phyloP scores from a whole-genome alignment of 2,888 invertebrate species.

The Cryptophagus acutangulus region DNA sequence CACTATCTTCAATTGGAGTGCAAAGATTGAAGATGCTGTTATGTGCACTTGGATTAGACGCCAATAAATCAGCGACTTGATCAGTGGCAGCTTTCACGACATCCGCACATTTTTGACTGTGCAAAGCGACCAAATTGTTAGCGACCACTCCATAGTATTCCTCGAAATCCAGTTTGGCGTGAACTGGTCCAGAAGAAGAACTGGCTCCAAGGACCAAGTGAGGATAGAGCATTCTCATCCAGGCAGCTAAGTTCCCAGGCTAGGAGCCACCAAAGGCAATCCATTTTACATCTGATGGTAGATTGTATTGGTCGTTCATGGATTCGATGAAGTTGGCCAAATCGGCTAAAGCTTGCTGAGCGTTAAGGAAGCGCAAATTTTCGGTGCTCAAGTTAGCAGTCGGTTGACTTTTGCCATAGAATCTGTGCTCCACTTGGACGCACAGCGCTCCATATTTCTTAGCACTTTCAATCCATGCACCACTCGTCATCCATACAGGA shows the following conservation, averaged over 20 bases:
- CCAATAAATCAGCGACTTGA: slow-evolving; percentile 5
- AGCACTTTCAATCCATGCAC: slow-evolving; percentile 12
- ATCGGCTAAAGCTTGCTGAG: slow-evolving; percentile 77
- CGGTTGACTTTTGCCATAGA: slow-evolving; percentile 16
- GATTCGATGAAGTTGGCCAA: slow-evolving; percentile 70
- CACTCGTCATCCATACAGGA: slow-evolving; percentile 11
- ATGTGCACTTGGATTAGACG: slow-evolving; percentile 36
- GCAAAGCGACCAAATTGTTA: slow-evolving; percentile 30
- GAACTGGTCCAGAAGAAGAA: slow-evolving; percentile 83
- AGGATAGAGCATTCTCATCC: slow-evolving; percentile 81
- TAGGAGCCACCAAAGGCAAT: slow-evolving; percentile 91
- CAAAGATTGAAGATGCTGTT: slow-evolving; percentile 69
- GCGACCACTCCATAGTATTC: slow-evolving; percentile 81
- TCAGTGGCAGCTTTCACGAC: slow-evolving; percentile 7
- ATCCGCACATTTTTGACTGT: slow-evolving; percentile 12
- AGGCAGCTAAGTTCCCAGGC: slow-evolving; percentile 85
- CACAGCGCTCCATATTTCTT: slow-evolving; percentile 11
- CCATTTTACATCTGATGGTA: slow-evolving; percentile 64
- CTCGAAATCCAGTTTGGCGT: slow-evolving; percentile 76
- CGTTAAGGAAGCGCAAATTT: slow-evolving; percentile 71
- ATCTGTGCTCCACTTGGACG: slow-evolving; percentile 17
- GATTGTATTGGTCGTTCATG: slow-evolving; percentile 60
- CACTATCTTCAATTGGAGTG: slow-evolving; percentile 60
- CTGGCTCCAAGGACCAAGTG: slow-evolving; percentile 77
- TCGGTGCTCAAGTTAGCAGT: slow-evolving; percentile 47